Evolutionary conservation across 2,888 invertebrate genomes (phyloP), one percentile per base, ranked within the genome.

Genomic region (Lampropteryx suffumata): DNA sequence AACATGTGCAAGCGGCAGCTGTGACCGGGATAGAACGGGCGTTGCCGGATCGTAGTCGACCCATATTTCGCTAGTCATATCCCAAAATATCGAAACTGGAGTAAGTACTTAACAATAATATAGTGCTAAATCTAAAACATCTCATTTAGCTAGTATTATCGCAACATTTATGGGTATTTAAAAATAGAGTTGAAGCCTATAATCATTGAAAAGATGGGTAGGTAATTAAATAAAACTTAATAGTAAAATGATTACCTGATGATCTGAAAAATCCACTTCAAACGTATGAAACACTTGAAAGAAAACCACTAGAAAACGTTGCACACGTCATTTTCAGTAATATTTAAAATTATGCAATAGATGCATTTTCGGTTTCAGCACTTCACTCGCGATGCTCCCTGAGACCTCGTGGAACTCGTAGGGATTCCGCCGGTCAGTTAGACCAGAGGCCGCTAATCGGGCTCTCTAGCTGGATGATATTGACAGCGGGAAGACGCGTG

Each of bases 381-480:
- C 69, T 73, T 67, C 82, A 84, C 78, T 73, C 73, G 72, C 79
- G 79, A 49, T 39, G 39, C 30, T 52, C 48, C 40, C 17, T 28
- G 50, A 46, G 53, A 35, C 30, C 47, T 2, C 5, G 47, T 46
- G 51, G 8, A 50, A 55, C 51, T 52, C 62, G 58, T 60, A 65
- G 49, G 53, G 48, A 45, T 44, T 56, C 54, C 37, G 37, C 46
- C 55, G 57, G 50, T 57, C 57, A 48, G 50, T 59, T 59, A 54
- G 62, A 59, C 58, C 69, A 59, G 67, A 59, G 58, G 69, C 74
- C 67, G 84, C 78, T 79, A 85, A 85, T 82, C 83, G 69, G 75
- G 77, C 79, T 71, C 88, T 87, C 90, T 85, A 88, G 83, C 82
- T 81, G 85, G 84, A 84, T 79, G 82, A 85, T 86, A 87, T 90